These are phyloP conservation scores for Drosophila ogumai DNA, from an alignment of 1,140 invertebrate species.

Conservation along the genomic window DNA sequence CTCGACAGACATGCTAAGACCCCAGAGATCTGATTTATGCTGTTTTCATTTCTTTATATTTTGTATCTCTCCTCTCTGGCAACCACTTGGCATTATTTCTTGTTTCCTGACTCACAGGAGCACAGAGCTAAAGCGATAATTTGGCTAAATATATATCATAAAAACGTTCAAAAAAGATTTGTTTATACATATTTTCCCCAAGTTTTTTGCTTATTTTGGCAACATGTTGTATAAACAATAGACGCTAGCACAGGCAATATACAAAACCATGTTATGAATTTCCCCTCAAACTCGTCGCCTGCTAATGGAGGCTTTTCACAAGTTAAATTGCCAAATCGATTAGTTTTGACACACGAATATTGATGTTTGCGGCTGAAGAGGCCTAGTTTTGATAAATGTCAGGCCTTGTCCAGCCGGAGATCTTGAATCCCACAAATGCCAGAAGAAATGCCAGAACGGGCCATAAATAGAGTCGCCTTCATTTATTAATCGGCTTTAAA, in stretches of 20 bases:
- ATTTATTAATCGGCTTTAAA: slow-evolving; percentile 62
- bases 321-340: slow-evolving; percentile 53
- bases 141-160: slow-evolving; percentile 59
- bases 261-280: slow-evolving; percentile 40
- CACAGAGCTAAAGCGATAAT: slow-evolving; percentile 13
- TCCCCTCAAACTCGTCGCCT: slow-evolving; percentile 27
- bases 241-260: slow-evolving; percentile 11
- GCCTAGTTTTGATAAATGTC: slow-evolving; percentile 30
- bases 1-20: slow-evolving; percentile 58
- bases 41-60: slow-evolving; percentile 2
- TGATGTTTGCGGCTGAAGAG: slow-evolving; percentile 25
- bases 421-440: slow-evolving; percentile 16
- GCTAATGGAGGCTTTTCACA: slow-evolving; percentile 68
- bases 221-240: slow-evolving; percentile 67
- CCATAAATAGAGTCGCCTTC: slow-evolving; percentile 59
- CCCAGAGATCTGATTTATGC: slow-evolving; percentile 62
- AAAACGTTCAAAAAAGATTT: slow-evolving; percentile 49
- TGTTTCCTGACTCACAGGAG: slow-evolving; percentile 42
- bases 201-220: slow-evolving; percentile 51
- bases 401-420: slow-evolving; percentile 10
- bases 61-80: neutral
- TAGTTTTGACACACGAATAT: slow-evolving; percentile 47
- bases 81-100: slow-evolving; percentile 22
- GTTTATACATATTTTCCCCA: slow-evolving; percentile 61
- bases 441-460: slow-evolving; percentile 9